A percentile compares a stretch with the other conserved stretches of the same genome.
Conservation (phyloP, 2,888 invertebrate genomes). For the Protophormia terraenovae region DNA sequence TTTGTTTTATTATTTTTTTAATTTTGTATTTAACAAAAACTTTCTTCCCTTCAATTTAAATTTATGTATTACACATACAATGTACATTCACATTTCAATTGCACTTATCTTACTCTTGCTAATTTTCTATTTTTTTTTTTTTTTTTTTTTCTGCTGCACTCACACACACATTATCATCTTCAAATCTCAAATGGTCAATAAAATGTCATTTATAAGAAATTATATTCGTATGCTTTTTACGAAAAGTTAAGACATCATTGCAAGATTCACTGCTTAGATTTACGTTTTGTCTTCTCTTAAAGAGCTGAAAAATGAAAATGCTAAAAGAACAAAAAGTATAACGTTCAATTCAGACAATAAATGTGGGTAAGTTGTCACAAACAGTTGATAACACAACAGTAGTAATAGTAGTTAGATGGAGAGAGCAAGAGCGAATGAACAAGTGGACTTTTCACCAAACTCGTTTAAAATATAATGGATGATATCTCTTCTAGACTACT, state of each 20-base stretch:
- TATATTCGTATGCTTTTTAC: constrained; percentile 56
- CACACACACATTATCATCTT: not conserved
- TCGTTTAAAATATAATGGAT: constrained; percentile 54
- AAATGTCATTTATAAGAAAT: constrained; percentile 69
- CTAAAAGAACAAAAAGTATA: constrained; percentile 27
- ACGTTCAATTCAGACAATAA: constrained; percentile 51
- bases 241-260: constrained; percentile 61
- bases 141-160: not conserved
- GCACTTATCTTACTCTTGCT: not conserved
- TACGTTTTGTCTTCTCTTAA: constrained; percentile 42
- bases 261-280: constrained; percentile 33
- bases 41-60: too few relatives aligned
- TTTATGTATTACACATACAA: too few relatives aligned
- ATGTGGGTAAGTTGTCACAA: constrained; percentile 67
- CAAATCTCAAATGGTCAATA: constrained; percentile 72
- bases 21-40: too few relatives aligned
- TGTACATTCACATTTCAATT: not conserved
- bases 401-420: constrained; percentile 26
- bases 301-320: constrained; percentile 45
- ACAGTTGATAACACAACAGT: constrained; percentile 64
- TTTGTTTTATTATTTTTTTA: too few relatives aligned
- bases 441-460: constrained; percentile 59
- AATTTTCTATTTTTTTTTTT: not conserved
- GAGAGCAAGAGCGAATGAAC: constrained; percentile 11
- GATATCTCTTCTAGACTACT: constrained; percentile 8